Base-by-base conservation (phyloP, 2,888 invertebrate species). In the Ennomos fuscantarius region DNA sequence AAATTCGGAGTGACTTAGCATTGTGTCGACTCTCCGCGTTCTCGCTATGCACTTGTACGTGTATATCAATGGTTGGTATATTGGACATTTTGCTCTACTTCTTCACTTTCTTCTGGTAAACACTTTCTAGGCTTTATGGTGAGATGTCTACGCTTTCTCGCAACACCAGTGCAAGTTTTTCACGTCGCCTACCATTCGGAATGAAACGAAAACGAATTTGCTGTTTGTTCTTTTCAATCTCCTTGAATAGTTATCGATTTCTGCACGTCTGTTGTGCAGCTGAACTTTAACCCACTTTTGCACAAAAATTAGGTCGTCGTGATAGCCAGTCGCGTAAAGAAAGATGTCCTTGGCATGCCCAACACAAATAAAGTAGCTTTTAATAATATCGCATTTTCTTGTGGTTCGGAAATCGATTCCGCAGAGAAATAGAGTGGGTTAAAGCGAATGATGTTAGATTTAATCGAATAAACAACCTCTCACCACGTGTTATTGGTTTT, bases 101-200 rank as follows among this genome's bases (percentile, higher is more conserved):
- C 86, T 88, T 91, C 90, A 92, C 92, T 92, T 92, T 92, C 91
- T 90, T 91, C 87, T 81, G 81, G 82, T 84, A 79, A 84, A 87
- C 86, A 91, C 92, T 92, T 91, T 92, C 91, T 91, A 90, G 85
- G 81, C 81, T 87, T 85, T 83, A 89, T 89, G 91, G 91, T 84
- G 88, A 92, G 89, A 89, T 88, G 87, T 74, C 83, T 84, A 78
- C 86, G 87, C 89, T 92, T 90, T 92, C 92, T 85, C 87, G 86
- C 87, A 87, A 84, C 86, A 84, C 82, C 70, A 87, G 89, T 88
- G 88, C 88, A 89, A 89, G 90, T 89, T 91, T 89, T 91, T 89
- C 88, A 84, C 79, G 76, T 66, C 75, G 74, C 66, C 78, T 77
- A 76, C 79, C 76, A 82, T 84, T 84, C 78, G 78, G 77, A 85